These are phyloP conservation scores for Eilema sororculum DNA, from an alignment of 2,888 invertebrate genomes.

Conservation along the genomic window DNA sequence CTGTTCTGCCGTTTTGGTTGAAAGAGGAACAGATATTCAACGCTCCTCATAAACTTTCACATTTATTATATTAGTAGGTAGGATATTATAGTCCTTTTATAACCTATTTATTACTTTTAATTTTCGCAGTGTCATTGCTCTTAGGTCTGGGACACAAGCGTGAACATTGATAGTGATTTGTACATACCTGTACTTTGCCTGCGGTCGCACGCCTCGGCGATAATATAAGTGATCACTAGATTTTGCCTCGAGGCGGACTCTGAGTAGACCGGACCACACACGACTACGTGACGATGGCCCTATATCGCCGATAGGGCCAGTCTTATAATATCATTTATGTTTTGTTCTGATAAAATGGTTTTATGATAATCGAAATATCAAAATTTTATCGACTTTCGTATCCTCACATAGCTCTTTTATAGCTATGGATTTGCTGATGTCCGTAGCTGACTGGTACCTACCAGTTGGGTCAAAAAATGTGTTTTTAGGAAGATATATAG, in stretches of 20 bases:
- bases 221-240: conserved; percentile 31
- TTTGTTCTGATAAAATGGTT: not conserved
- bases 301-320: conserved; percentile 9
- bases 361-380: not conserved
- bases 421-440: too few relatives aligned
- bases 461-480: too few relatives aligned
- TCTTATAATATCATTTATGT: not conserved
- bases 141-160: conserved; percentile 13
- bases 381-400: too few relatives aligned
- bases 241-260: conserved; percentile 22
- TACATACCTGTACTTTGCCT: conserved; percentile 56
- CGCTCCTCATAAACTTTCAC: too few relatives aligned
- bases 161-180: conserved; percentile 32
- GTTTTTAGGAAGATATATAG: too few relatives aligned
- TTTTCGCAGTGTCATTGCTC: conserved; percentile 5
- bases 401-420: too few relatives aligned
- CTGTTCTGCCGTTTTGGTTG: too few relatives aligned
- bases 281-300: conserved; percentile 13
- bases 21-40: too few relatives aligned
- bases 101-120: not conserved
- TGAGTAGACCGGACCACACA: conserved; percentile 41
- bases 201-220: conserved; percentile 34
- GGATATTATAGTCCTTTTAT: not conserved
- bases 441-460: too few relatives aligned
- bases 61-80: too few relatives aligned